phyloP scores from a whole-genome alignment of 2,888 invertebrate genomes.

The Drosophila bunnanda region DNA sequence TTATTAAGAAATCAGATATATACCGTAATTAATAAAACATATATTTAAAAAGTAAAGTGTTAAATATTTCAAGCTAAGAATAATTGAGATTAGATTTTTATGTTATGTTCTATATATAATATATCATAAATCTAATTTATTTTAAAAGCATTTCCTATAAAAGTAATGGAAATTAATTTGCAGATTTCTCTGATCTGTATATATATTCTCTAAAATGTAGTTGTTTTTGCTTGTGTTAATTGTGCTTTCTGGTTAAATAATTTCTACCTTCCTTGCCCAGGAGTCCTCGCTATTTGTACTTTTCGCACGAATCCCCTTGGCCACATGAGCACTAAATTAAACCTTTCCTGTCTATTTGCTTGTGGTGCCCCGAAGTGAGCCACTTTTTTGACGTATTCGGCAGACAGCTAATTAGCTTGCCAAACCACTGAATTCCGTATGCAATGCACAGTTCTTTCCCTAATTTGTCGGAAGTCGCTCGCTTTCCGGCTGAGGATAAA shows the following conservation, averaged over 20 bases:
- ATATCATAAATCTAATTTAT: too few relatives aligned
- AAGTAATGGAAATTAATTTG: not conserved
- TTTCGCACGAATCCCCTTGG: conserved; percentile 8
- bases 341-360: conserved; percentile 6
- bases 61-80: not conserved
- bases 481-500: conserved; percentile 26
- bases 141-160: not conserved
- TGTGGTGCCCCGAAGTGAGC: not conserved
- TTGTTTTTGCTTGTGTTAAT: not conserved
- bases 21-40: not conserved
- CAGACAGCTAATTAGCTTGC: conserved; percentile 38
- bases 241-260: not conserved
- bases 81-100: too few relatives aligned
- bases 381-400: conserved; percentile 16
- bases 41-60: too few relatives aligned
- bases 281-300: not conserved
- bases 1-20: not conserved
- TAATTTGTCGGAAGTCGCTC: conserved; percentile 29
- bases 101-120: too few relatives aligned
- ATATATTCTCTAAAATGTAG: not conserved
- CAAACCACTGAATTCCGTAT: conserved; percentile 30
- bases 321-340: conserved; percentile 10
- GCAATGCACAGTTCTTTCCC: conserved; percentile 21
- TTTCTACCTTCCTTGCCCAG: not conserved
- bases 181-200: too few relatives aligned